Conservation (phyloP, 2,113 vertebrate species). For the Elephantulus edwardii region DNA sequence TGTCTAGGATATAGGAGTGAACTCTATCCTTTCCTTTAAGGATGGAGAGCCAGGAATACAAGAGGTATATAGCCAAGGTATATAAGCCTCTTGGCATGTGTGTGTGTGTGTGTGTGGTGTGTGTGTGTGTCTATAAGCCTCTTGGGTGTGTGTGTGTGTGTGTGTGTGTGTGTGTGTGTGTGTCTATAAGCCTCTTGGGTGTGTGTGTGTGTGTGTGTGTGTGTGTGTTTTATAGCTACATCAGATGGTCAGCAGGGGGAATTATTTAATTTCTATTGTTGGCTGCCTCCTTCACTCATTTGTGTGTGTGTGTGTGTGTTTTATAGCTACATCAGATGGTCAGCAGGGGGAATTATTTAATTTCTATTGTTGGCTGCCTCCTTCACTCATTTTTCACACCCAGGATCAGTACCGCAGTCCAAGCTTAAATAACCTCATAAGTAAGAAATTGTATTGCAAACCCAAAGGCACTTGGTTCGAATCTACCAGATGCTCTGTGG, state of each 20-base stretch:
- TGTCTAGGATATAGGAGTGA: background rate
- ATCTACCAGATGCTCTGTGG: too few relatives aligned
- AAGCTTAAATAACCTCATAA: background rate
- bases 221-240: background rate
- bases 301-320: too few relatives aligned
- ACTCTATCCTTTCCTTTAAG: background rate
- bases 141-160: too few relatives aligned
- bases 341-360: background rate
- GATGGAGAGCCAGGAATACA: background rate
- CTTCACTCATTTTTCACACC: background rate
- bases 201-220: too few relatives aligned
- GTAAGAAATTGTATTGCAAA: too few relatives aligned
- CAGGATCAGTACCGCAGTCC: background rate
- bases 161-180: too few relatives aligned
- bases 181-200: too few relatives aligned
- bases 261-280: background rate
- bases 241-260: background rate
- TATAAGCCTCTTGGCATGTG: background rate
- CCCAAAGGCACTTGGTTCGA: too few relatives aligned
- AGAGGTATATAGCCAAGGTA: background rate
- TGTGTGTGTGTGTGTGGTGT: too few relatives aligned
- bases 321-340: background rate
- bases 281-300: background rate
- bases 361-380: background rate
- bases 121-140: too few relatives aligned